Evolutionary conservation across 2,888 invertebrate species (phyloP), one percentile per base, ranked within the genome.

Genomic region (Nezara viridula): DNA sequence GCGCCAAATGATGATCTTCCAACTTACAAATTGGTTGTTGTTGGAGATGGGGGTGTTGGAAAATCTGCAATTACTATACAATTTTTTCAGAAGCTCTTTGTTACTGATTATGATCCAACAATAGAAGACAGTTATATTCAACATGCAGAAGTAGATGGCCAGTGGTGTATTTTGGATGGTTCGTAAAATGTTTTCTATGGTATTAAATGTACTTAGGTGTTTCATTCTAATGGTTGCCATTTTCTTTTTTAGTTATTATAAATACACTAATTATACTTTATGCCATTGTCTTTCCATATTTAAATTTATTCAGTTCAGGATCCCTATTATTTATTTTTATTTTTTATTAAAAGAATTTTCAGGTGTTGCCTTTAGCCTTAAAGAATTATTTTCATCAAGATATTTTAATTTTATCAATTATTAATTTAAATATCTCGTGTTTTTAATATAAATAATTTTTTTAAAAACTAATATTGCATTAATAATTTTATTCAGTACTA

Each of bases 1-100:
- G 91, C 91, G 89, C 91, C 91, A 60, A 91, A 91, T 90, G 90
- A 91, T 89, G 91, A 91, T 91, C 92, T 91, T 90, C 92, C 93
- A 32, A 94, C 94, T 7, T 97, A 97, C 92, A 98, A 98, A 93
- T 93, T 98, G 92, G 98, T 98, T 90, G 98, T 98, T 91, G 98
- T 98, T 37, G 98, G 98, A 10, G 98, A 98, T 93, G 98, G 98
- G 91, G 98, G 98, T 91, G 98, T 98, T 89, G 98, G 98, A 91
- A 98, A 98, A 94, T 97, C 97, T 92, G 98, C 98, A n/a, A 95
- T 98, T 92, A 98, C 98, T n/a, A 98, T 98, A 92, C 97, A 98
- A 94, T 97, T 98, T 94, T 98, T 98, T 93, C 98, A 98, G 93
- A 98, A 98, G 93, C 94, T 98, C 92, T 98, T 98, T 93, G 97